Base-by-base conservation (phyloP, 2,113 vertebrate genomes). In the Heteronetta atricapilla region DNA sequence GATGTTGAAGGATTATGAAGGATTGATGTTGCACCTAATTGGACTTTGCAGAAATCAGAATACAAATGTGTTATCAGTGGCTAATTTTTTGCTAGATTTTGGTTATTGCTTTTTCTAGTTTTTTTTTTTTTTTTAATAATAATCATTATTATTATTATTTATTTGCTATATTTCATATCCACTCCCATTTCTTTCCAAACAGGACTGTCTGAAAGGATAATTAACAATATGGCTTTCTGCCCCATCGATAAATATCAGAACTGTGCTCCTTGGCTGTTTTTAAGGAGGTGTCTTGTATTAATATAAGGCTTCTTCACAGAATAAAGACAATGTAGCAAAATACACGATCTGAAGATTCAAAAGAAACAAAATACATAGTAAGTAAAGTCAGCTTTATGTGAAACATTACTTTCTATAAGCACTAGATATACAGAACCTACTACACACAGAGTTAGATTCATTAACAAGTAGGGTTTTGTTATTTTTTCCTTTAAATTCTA, bases 401-500 rank as follows among this genome's bases (percentile, higher is more conserved):
- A 91, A 91, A 69, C 2, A 8, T 29, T 70, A n/a, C 14, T 87
- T 91, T 50, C 21, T 73, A 23, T 67, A 74, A 42, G 29, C 29
- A 66, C 8, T 29, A 63, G 25, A 19, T 29, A n/a, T 29, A 34
- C 13, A 66, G 16, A 20, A 56, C 12, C 5, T 12, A 23, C 33
- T 72, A 29, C 4, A 5, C 8, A 6, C 8, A 20, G 31, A 52
- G 17, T 82, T 62, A 53, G 40, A 55, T 77, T 73, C 26, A 52
- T 74, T 88, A 64, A 3, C 25, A 77, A 82, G 31, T 40, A 63
- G 21, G 66, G 4, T 48, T 87, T 77, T 77, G 22, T n/a, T 68
- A 23, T 59, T 86, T 77, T 92, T 87, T n/a, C 19, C 50, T 94
- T 91, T n/a, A 75, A 34, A 59, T 64, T 93, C 68, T 72, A 60